Evolutionary conservation across 2,797 vertebrate species (phyloP), one percentile per base, ranked within the genome.

Genomic region (Myripristis murdjan): DNA sequence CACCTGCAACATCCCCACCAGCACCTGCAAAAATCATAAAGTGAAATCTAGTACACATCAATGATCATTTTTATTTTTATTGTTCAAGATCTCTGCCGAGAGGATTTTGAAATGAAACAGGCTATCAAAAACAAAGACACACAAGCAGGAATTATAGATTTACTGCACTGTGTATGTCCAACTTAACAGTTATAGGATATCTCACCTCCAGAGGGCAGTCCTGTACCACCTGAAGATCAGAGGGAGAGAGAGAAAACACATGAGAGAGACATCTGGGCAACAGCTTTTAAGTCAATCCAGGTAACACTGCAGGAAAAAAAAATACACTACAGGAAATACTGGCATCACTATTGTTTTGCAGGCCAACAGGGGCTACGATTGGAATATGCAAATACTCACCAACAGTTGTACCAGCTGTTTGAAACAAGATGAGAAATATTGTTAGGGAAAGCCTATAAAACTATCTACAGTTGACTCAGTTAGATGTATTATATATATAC

Each of bases 151-250:
- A 26, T 59, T 16, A 23, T 15, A 33, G 23, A 10, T 31, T 11
- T 14, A 39, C 10, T 28, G 10, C 12, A 28, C 41, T 61, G 18
- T 24, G 7, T 26, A 24, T 8, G 20, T 53, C 14, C 37, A 44
- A 16, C 9, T 26, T 26, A 11, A 41, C 23, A 23, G 31, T 37
- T 24, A 55, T 63, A 10, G 10, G 8, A 18, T 46, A 23, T 47
- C 57, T 64, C 43, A 90, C 89, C 89, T 72, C 56, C 35, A 86
- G 84, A 83, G 48, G 78, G 83, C 39, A 70, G 26, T 64, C 63
- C 62, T 67, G 73, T 51, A 35, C 75, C 73, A 74, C 60, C 79
- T 84, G 24, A 48, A 33, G 49, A 69, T 58, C 41, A 63, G 55
- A 66, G 28, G 63, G 1, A 61, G 28, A 65, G 1, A 61, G 62